Conservation (phyloP, 2,797 vertebrate genomes). For the Xyrichtys novacula region DNA sequence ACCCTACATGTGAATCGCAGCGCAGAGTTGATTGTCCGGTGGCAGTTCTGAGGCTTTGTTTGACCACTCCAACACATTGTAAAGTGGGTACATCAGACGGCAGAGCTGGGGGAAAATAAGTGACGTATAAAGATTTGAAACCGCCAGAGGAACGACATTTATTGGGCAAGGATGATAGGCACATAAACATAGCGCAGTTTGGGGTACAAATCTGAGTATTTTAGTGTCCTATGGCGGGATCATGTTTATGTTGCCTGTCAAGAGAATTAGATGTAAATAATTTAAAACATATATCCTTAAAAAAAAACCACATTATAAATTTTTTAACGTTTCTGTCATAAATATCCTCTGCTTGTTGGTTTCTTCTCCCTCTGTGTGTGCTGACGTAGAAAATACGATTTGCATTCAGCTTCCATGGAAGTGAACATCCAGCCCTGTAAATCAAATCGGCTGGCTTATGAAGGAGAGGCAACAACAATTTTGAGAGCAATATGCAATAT, state of each 20-base stretch:
- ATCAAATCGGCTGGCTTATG: conserved; percentile 78
- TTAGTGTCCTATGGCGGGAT: background rate
- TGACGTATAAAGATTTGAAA: conserved; percentile 48
- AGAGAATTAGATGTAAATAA: conserved; percentile 26
- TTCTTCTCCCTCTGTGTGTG: conserved; percentile 28
- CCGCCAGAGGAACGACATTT: conserved; percentile 42
- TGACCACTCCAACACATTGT: conserved; percentile 76
- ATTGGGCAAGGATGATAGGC: conserved; percentile 47
- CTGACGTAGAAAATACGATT: conserved; percentile 58
- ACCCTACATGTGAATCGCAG: conserved; percentile 58
- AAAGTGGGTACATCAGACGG: conserved; percentile 73
- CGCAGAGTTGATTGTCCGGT: conserved; percentile 46
- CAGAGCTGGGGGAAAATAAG: conserved; percentile 68
- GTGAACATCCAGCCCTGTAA: conserved; percentile 71
- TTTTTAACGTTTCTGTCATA: conserved; percentile 22
- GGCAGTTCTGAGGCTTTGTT: conserved; percentile 65
- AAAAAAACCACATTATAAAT: background rate
- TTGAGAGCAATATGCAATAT: conserved; percentile 82
- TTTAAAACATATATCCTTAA: background rate
- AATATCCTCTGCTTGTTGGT: conserved; percentile 16
- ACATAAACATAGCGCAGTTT: conserved; percentile 25
- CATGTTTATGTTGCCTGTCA: conserved; percentile 15
- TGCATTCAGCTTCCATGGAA: conserved; percentile 62
- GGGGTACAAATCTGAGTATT: conserved; percentile 4
- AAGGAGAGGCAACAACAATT: conserved; percentile 77